Evolutionary conservation across 2,888 invertebrate genomes (phyloP).

Genomic region (Uropetala carovei): DNA sequence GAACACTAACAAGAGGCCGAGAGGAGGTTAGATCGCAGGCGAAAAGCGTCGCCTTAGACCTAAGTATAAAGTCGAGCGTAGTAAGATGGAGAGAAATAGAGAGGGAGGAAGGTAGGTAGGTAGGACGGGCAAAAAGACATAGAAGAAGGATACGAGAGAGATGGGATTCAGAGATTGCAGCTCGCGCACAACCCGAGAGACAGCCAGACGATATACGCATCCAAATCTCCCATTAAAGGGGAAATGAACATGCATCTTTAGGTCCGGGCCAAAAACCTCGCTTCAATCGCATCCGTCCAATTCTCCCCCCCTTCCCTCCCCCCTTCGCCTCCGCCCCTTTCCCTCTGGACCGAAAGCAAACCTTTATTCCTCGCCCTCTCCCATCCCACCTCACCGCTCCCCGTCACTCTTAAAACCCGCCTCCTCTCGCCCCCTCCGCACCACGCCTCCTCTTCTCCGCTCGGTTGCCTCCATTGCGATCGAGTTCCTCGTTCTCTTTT

Average conservation of each 20-base stretch:
- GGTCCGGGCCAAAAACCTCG: constrained; percentile 30
- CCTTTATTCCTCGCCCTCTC: not conserved
- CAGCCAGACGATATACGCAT: constrained; percentile 52
- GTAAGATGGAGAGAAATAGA: not conserved
- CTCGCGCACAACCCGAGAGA: constrained; percentile 13
- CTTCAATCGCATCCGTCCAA: not conserved
- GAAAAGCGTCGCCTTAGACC: no score
- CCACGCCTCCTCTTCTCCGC: not conserved
- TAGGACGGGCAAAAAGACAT: not conserved
- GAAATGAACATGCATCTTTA: constrained; percentile 17
- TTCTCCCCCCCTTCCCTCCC: not conserved
- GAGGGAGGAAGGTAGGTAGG: not conserved
- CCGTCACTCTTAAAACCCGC: not conserved
- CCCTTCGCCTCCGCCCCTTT: not conserved
- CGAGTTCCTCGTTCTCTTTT: not conserved
- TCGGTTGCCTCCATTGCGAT: not conserved
- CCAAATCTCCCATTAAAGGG: constrained; percentile 38
- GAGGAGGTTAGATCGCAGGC: no score
- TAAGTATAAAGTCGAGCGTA: not conserved
- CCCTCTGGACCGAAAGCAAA: no score
- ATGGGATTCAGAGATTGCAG: constrained; percentile 41
- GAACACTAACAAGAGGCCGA: no score
- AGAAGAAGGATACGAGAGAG: constrained; percentile 4
- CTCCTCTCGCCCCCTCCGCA: not conserved
- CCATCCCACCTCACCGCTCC: not conserved